Percentiles rank a stretch among this genome's conserved stretches.
These are phyloP conservation scores for Crematogaster levior DNA, from an alignment of 2,888 invertebrate genomes.

Conservation along the genomic window DNA sequence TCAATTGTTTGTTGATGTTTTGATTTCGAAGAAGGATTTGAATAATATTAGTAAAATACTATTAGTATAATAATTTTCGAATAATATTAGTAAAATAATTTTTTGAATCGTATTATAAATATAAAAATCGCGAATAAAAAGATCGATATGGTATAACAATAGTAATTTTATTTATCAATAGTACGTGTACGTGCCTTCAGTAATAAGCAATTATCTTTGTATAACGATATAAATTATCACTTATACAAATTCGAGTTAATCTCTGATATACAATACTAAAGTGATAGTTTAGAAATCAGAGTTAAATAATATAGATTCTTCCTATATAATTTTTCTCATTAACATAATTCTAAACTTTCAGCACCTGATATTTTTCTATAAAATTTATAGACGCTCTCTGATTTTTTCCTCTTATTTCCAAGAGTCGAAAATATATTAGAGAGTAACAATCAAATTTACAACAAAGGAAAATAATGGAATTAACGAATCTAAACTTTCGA, in stretches of 20 bases:
- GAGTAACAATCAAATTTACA: slow-evolving; percentile 21
- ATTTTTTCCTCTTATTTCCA: not conserved
- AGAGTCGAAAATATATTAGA: not conserved
- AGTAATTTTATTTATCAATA: slow-evolving; percentile 62
- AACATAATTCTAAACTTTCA: slow-evolving; percentile 18
- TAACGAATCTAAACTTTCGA: slow-evolving; percentile 15
- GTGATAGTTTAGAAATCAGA: slow-evolving; percentile 17
- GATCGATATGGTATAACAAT: slow-evolving; percentile 32
- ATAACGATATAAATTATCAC: slow-evolving; percentile 58
- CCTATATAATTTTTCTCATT: not conserved
- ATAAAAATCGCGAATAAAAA: slow-evolving; percentile 12
- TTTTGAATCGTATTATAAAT: not conserved
- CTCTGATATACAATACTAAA: slow-evolving; percentile 22
- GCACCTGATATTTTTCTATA: slow-evolving; percentile 5
- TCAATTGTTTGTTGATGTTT: slow-evolving; percentile 5
- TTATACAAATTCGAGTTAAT: slow-evolving; percentile 38
- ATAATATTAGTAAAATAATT: slow-evolving; percentile 3
- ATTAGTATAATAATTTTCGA: too few species aligned
- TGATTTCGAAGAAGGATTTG: too few species aligned
- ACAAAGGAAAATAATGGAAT: slow-evolving; percentile 7
- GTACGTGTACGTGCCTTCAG: slow-evolving; percentile 46
- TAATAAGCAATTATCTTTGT: slow-evolving; percentile 55
- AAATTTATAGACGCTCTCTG: slow-evolving; percentile 20
- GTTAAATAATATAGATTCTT: not conserved
- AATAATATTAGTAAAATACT: too few species aligned